Evolutionary conservation across 2,888 invertebrate genomes (phyloP), one percentile per base, ranked within the genome.

Genomic region (Lomographa bimaculata): DNA sequence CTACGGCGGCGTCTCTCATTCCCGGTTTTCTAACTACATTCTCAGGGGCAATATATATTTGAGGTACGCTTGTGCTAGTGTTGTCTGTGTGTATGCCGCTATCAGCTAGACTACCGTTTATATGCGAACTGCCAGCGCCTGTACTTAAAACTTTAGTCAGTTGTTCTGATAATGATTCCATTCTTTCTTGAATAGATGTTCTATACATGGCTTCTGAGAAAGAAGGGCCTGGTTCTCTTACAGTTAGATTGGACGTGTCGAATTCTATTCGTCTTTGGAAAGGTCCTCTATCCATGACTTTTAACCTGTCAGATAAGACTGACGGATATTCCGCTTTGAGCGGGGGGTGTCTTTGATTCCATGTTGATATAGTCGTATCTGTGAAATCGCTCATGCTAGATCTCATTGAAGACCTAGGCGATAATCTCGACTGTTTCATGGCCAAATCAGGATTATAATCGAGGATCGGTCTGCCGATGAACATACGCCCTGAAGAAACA

Each of bases 311-410:
- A 1, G 87, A 87, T 1, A 87, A 57, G 0, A 89, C 89, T 5
- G 86, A 85, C 0, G 89, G 87, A 45, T 87, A 89, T 46, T 89
- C 87, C 0, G 83, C 71, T 0, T 74, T 63, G 3, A 60, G 53
- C n/a, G 63, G 70, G 0, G 65, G 60, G 27, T 82, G 77, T 33
- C 79, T 78, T 44, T 85, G 84, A 41, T 87, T 87, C 87, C 87
- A 89, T 0, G 86, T 89, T 0, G 89, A 89, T 46, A 87, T 86
- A 0, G 89, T 87, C 1, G 89, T 90, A 57, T 90, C 90, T 33
- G 90, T 90, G 54, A 90, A 89, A 65, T 89, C 89, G 68, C 86
- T 86, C 71, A 84, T 60, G 49, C 87, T 89, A 58, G 89, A 89
- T 71, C 87, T 75, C 30, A 83, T 33, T 0, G 85, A 87, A 62